Base-by-base conservation (phyloP, 2,888 invertebrate species). In the Acheta domesticus region DNA sequence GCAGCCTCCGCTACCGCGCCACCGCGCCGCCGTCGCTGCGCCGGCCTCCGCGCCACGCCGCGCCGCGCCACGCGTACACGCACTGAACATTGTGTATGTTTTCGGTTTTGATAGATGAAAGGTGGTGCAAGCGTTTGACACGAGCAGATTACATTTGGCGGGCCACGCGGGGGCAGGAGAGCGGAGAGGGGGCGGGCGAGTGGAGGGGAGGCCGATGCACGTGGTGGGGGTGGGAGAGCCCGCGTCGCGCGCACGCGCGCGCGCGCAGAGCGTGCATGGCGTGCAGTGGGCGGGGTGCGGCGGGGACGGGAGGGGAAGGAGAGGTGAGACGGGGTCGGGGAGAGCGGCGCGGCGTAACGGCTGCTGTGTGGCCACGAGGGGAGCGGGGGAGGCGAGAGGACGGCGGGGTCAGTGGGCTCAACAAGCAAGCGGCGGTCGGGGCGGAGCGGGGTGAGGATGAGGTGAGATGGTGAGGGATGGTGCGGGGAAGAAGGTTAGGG, bases 101-200 rank as follows among this genome's bases (percentile, higher is more conserved):
- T 19, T 49, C 16, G 62, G 62, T 62, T 77, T 12, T 23, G 62
- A 62, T 62, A 77, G 73, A 62, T 77, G 77, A 77, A 77, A 77
- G 77, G 77, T 73, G 50, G 77, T 77, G 77, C 62, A 77, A 77
- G 73, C 73, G 62, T 77, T 77, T 77, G 77, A 77, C 77, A 77
- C 77, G 77, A 36, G 62, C 77, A 62, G 77, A 77, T 77, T 77
- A 77, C 77, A 77, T 49, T 23, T 50, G 20, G n/a, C 50, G 16
- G 76, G 49, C 48, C 19, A n/a, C 12, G 5, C 48, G 76, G 62
- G 62, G 62, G 62, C 62, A 62, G 16, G n/a, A n/a, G 16, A 62
- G 62, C 4, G n/a, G 16, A 16, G n/a, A n/a, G 20, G 77, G 77
- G 2, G 21, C 48, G 48, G 0, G 73, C 73, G 73, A 49, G 73